Percentiles rank a stretch among this genome's conserved stretches.
Conservation (phyloP, 1,140 invertebrate species). For the Apis laboriosa region DNA sequence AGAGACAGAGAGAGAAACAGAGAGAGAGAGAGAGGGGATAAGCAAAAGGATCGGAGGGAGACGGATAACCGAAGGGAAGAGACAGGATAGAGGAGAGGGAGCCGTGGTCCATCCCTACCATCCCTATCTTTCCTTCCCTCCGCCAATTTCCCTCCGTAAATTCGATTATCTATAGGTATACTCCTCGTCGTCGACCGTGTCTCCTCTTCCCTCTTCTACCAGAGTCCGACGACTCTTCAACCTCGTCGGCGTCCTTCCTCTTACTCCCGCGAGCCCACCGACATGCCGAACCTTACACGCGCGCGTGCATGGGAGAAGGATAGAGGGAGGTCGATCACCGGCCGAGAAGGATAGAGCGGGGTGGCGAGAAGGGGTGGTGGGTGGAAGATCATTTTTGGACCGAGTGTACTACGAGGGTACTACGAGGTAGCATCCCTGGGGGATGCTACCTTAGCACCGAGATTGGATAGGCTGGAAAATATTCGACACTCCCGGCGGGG, state of each 20-base stretch:
- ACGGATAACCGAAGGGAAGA: not conserved
- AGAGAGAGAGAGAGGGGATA: conserved; percentile 24
- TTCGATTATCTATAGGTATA: conserved; percentile 79
- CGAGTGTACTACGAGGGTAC: not conserved
- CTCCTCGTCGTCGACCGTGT: conserved; percentile 32
- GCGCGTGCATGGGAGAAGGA: not conserved
- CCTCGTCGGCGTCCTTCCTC: conserved; percentile 36
- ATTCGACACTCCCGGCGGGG: not conserved
- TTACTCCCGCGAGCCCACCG: conserved; percentile 34
- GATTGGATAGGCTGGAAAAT: conserved; percentile 25
- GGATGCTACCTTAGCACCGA: conserved; percentile 21
- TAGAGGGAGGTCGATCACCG: conserved; percentile 58
- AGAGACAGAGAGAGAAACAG: conserved; percentile 9
- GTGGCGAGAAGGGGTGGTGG: not conserved
- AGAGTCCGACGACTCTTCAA: conserved; percentile 29
- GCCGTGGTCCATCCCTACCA: conserved; percentile 47
- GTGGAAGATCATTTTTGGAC: conserved; percentile 18
- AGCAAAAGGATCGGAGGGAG: conserved; percentile 17
- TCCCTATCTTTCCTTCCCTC: conserved; percentile 54
- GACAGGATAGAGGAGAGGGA: conserved; percentile 11
- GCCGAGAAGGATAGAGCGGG: conserved; percentile 1
- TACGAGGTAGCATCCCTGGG: not conserved
- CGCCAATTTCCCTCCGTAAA: conserved; percentile 76
- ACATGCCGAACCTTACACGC: conserved; percentile 42
- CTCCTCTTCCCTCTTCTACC: not conserved